A percentile compares a stretch with the other conserved stretches of the same genome.
These are phyloP conservation scores for Nycticorax nycticorax DNA, from an alignment of 2,113 vertebrate species.

Conservation along the genomic window DNA sequence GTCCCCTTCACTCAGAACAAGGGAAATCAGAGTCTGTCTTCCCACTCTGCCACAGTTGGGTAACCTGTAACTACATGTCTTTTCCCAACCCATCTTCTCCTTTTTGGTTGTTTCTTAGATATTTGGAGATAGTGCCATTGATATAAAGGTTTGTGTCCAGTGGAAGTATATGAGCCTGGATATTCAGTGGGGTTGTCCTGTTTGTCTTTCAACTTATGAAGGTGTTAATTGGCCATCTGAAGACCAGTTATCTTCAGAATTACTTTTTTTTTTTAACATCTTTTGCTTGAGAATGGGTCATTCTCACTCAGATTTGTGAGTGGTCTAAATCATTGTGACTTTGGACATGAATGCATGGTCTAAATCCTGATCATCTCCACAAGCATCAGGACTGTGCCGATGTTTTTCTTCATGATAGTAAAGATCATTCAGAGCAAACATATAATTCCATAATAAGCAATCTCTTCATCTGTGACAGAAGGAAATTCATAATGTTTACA, in stretches of 20 bases:
- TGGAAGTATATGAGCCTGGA: background rate
- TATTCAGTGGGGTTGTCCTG: background rate
- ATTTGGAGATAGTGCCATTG: background rate
- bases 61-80: background rate
- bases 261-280: background rate
- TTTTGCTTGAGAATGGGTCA: background rate
- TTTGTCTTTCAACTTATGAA: background rate
- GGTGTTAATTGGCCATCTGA: background rate
- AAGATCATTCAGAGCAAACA: background rate
- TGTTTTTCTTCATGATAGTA: background rate
- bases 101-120: background rate
- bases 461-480: background rate
- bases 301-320: background rate
- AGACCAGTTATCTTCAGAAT: background rate
- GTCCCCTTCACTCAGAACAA: background rate
- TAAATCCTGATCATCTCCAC: background rate
- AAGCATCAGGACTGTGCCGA: background rate
- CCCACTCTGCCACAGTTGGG: accelerated
- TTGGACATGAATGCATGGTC: background rate
- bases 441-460: accelerated
- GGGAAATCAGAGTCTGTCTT: background rate
- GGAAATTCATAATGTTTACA: background rate
- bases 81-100: background rate
- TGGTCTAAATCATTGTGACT: background rate
- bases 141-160: background rate